phyloP scores from a whole-genome alignment of 2,888 invertebrate genomes.

The Gryllus longicercus region DNA sequence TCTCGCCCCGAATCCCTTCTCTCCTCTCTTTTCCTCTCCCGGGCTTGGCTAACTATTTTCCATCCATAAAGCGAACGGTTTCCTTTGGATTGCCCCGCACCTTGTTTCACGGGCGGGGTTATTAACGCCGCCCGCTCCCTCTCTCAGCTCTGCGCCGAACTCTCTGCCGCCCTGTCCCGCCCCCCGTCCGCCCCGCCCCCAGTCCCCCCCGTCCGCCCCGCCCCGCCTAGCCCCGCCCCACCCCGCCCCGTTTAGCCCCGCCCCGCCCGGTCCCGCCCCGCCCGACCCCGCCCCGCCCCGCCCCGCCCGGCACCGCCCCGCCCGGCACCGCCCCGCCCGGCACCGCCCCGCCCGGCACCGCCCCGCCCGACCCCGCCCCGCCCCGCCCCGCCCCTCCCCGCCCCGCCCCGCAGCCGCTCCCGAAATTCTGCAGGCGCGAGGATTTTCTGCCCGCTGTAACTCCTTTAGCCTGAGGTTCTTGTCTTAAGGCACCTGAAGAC shows the following conservation, averaged over 20 bases:
- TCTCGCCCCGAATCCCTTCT: no score
- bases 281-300: not conserved
- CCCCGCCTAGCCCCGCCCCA: not conserved
- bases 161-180: not conserved
- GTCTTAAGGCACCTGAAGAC: slow-evolving; percentile 17
- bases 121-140: not conserved
- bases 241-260: no score
- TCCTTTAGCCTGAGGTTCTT: not conserved
- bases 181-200: not conserved
- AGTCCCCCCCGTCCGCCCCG: no score
- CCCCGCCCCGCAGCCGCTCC: not conserved
- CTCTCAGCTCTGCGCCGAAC: not conserved
- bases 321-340: no score
- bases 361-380: not conserved
- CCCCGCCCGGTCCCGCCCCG: not conserved
- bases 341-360: not conserved
- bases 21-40: no score
- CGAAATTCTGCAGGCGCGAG: not conserved
- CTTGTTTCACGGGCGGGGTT: no score
- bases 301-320: not conserved
- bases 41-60: no score
- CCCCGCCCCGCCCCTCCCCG: not conserved
- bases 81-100: no score
- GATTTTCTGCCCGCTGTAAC: not conserved
- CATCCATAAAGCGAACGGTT: no score